Base-by-base conservation (phyloP, 2,113 vertebrate genomes). In the Chaenocephalus aceratus region DNA sequence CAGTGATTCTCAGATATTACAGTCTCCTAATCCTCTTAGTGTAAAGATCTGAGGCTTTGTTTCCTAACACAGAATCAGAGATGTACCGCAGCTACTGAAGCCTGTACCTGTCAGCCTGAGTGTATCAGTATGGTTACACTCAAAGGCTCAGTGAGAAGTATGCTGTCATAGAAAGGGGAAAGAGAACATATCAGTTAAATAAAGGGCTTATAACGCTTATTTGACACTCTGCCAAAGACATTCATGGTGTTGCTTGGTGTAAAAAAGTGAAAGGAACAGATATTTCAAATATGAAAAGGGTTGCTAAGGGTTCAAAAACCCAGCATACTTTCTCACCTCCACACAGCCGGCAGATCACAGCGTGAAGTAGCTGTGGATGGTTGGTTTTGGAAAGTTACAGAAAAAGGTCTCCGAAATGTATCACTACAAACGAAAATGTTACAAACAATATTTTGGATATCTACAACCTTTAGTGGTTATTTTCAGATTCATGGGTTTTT, bases 31-130 rank as follows among this genome's bases (percentile, higher is more conserved):
- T 81, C 60, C 83, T 30, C 30, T 86, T 82, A 89, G 77, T 64
- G 76, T 77, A 21, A 79, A 83, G 65, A 89, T 88, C 63, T 62
- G 89, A 84, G 66, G 71, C 60, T 82, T 82, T 36, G 72, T 85
- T 85, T 86, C 69, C 77, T 53, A 53, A 79, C 59, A 75, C 56
- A 64, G 60, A 41, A 36, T 53, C 1, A 54, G 61, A 30, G 10
- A 41, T 6, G 6, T 6, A 41, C 7, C 36, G 0, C 6, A 41
- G 36, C 36, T 18, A 15, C 56, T 48, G 65, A 14, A 72, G n/a
- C n/a, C n/a, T 67, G 54, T n/a, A 60, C 65, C 41, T 72, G 62
- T 58, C 34, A 12, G 30, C 30, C 30, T 30, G 30, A 30, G 10
- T 64, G 49, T 16, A 52, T 54, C 36, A 41, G 36, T 41, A 41